These are phyloP conservation scores for Drosophila flavopinicola DNA, from an alignment of 2,888 invertebrate genomes.

Conservation along the genomic window DNA sequence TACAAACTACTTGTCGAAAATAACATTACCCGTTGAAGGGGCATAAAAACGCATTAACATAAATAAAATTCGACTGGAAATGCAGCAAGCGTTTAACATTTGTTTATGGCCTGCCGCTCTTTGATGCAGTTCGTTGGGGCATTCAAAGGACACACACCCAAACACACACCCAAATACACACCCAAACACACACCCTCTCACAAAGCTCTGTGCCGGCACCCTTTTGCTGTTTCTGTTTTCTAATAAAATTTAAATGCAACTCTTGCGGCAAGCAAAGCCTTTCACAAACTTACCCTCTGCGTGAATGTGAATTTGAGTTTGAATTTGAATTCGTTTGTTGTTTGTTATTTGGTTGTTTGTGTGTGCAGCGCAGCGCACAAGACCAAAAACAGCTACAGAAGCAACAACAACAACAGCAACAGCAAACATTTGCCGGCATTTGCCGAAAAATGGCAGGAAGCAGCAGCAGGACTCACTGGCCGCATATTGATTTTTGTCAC, in stretches of 20 bases:
- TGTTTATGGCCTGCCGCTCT: conserved; percentile 49
- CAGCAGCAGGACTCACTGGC: conserved; percentile 12
- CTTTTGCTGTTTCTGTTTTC: conserved; percentile 53
- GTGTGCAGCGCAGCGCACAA: conserved; percentile 54
- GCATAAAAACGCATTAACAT: conserved; percentile 40
- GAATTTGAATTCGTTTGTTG: too few species aligned
- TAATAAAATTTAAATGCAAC: conserved; percentile 78
- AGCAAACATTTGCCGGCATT: conserved; percentile 44
- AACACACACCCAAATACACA: conserved; percentile 2
- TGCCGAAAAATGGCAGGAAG: conserved; percentile 15
- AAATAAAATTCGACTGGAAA: conserved; percentile 33
- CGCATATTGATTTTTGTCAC: conserved; percentile 66
- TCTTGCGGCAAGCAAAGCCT: conserved; percentile 52
- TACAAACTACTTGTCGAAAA: neutral
- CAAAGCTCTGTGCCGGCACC: conserved; percentile 13
- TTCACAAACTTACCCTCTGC: conserved; percentile 31
- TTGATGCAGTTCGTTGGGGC: conserved; percentile 63
- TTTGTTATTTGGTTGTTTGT: conserved; percentile 24
- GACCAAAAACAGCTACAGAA: conserved; percentile 15
- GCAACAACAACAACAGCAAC: conserved; percentile 20
- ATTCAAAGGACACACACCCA: conserved; percentile 32
- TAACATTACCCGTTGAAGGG: neutral
- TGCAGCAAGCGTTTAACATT: conserved; percentile 56
- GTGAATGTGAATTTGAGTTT: conserved; percentile 5
- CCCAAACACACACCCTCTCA: conserved; percentile 18